Base-by-base conservation (phyloP, 2,888 invertebrate genomes). In the Pseudococcus longispinus region DNA sequence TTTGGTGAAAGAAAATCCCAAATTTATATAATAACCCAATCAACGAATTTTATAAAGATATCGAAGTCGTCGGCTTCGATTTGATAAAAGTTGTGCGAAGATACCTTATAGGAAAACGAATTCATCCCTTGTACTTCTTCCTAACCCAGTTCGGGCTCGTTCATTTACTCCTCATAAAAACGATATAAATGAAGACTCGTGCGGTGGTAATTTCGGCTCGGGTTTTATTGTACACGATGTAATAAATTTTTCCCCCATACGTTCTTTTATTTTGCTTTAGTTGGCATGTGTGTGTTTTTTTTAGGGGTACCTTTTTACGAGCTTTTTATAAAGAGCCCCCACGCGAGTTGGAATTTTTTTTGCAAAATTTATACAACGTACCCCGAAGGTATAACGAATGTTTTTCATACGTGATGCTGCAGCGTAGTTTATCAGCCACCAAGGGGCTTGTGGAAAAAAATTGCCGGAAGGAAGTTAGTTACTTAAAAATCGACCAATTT, bases 121-220 rank as follows among this genome's bases (percentile, higher is more conserved):
- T 15, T 46, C 51, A 51, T n/a, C 51, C 51, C 15, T n/a, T 51
- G 0, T 51, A 46, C 15, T 15, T 46, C 46, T 55, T 55, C 37
- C 37, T 37, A 11, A 8, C 2, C 11, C 18, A 70, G 9, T 13
- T 8, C 13, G 1, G 18, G 15, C 15, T 70, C 70, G 70, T 70
- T 29, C 26, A 70, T 70, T 70, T 70, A 70, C 70, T 70, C 70
- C 32, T 70, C 29, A 70, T 70, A 70, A 70, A 70, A 70, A 70
- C 70, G 70, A 70, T 70, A 70, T 70, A 70, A 70, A 70, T 23
- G 60, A 60, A 60, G 60, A 60, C 11, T 60, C 23, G 60, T 23
- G 60, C 60, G 60, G 60, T 23, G 60, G 60, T 60, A 60, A 60
- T 60, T 60, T 60, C 60, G 60, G 23, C 23, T 23, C 23, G n/a